Evolutionary conservation across 2,888 invertebrate genomes (phyloP).

Genomic region (Cheilosia variabilis): DNA sequence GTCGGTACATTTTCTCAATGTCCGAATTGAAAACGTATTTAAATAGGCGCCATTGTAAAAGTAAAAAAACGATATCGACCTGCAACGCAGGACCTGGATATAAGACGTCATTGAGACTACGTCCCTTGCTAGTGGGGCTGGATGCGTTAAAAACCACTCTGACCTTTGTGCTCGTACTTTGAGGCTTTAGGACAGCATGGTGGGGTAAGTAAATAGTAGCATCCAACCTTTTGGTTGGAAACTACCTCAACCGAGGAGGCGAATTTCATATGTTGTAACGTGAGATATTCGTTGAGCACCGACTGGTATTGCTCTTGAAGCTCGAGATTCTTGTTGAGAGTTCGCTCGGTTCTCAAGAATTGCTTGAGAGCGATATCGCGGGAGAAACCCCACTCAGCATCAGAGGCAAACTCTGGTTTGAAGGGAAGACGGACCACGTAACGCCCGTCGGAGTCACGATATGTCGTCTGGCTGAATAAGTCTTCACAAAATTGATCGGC

Average conservation of each 20-base stretch:
- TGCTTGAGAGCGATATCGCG: not conserved
- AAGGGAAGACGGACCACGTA: too few relatives aligned
- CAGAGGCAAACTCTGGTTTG: too few relatives aligned
- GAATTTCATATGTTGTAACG: not conserved
- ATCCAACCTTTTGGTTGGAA: not conserved
- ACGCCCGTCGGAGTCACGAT: not conserved
- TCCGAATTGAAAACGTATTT: slow-evolving; percentile 74
- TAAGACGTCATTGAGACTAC: slow-evolving; percentile 64
- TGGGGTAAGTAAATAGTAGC: slow-evolving; percentile 52
- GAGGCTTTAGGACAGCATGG: slow-evolving; percentile 49
- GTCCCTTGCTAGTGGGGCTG: slow-evolving; percentile 53
- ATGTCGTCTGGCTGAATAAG: not conserved
- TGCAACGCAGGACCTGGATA: slow-evolving; percentile 67
- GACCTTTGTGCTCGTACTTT: slow-evolving; percentile 70
- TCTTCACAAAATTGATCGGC: slow-evolving; percentile 1
- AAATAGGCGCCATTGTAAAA: slow-evolving; percentile 61
- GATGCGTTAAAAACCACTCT: slow-evolving; percentile 77
- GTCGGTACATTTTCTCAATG: slow-evolving; percentile 76
- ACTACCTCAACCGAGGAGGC: not conserved
- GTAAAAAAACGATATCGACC: slow-evolving; percentile 33
- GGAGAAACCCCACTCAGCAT: not conserved
- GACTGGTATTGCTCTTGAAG: not conserved
- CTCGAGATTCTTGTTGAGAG: not conserved
- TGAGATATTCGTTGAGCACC: not conserved
- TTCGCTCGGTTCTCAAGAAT: not conserved